Evolutionary conservation across 1,140 invertebrate genomes (phyloP), one percentile per base, ranked within the genome.

Genomic region (Tigriopus japonicus): DNA sequence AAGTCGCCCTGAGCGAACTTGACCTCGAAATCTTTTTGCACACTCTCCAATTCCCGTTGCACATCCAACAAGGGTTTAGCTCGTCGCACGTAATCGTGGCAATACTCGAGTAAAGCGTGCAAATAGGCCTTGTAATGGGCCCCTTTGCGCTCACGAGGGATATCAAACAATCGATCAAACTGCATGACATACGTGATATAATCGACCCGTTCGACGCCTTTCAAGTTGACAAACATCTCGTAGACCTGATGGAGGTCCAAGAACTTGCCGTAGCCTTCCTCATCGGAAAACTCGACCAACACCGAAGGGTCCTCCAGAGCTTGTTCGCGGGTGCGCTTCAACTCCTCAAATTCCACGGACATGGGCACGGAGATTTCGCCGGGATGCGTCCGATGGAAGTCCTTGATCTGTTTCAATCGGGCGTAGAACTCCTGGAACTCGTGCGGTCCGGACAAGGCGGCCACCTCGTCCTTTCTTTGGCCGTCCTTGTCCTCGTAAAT

Each of bases 241-340:
- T 91, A 97, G 69, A 90, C 90, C 71, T 93, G 86, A 72, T 98
- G 92, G n/a, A 99, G 77, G 77, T 99, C 96, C 24, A 99, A 76
- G 74, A 94, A 99, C 72, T 93, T 93, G 14, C 96, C 96, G 76
- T 97, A 98, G 13, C 95, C 94, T 76, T 99, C 96, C 74, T 99
- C 96, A 73, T 98, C 96, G n/a, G 89, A 92, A 69, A 99, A 99
- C 65, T 95, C 87, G 28, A 35, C 9, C 28, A 3, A 35, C 28
- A 35, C 9, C 9, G 64, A 95, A 3, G 62, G 52, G 15, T 52
- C 19, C 24, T 65, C 61, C 14, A 66, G 63, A 56, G 64, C 28
- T 56, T 64, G 15, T 63, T 66, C 5, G 81, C 79, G 23, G 84
- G 84, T 73, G 86, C 89, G 69, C 6, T 86, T 81, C 56, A 97